Evolutionary conservation across 2,888 invertebrate species (phyloP), one percentile per base, ranked within the genome.

Genomic region (Argyresthia goedartella): DNA sequence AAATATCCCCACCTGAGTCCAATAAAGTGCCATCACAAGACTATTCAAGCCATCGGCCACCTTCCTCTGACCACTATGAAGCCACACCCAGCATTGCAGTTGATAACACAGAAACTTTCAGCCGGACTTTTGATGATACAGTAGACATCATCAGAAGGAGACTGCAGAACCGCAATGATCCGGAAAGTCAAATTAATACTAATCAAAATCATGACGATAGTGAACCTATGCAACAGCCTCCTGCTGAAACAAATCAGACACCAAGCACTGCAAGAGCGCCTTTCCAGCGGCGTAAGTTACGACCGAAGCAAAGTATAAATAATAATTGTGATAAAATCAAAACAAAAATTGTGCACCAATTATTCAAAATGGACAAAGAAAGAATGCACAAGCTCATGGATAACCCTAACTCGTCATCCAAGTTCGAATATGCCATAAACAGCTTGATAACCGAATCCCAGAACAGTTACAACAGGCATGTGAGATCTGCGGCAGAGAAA

Each of bases 321-420:
- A 64, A 61, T 49, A 76, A 78, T 62, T 84, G 81, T 73, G 71
- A 79, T 52, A 77, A 79, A 67, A 81, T 86, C 53, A 86, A 85
- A 70, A 73, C 73, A 52, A 87, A 86, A 64, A 87, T 87, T 65
- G 79, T 87, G 33, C 75, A 84, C 56, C 79, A 87, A 63, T 63
- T 87, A 1, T 87, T 87, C 57, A 86, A 82, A 64, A 84, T 87
- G 85, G 86, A 87, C 49, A 87, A 85, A 65, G 76, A 74, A 53
- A 84, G 76, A 64, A 81, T 87, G 53, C 81, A 84, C 56, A 84
- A 87, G 58, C 59, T 87, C 34, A 79, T 87, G 74, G 86, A 85
- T 55, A 77, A 87, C 59, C 87, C 87, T 1, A 79, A 73, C 54
- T 82, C 80, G n/a, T 87, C 87, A 13, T 67, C 74, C n/a, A 87